Percentiles rank a stretch among this genome's conserved stretches.
These are phyloP conservation scores for Hofmannophila pseudospretella DNA, from an alignment of 2,888 invertebrate genomes.

Conservation along the genomic window DNA sequence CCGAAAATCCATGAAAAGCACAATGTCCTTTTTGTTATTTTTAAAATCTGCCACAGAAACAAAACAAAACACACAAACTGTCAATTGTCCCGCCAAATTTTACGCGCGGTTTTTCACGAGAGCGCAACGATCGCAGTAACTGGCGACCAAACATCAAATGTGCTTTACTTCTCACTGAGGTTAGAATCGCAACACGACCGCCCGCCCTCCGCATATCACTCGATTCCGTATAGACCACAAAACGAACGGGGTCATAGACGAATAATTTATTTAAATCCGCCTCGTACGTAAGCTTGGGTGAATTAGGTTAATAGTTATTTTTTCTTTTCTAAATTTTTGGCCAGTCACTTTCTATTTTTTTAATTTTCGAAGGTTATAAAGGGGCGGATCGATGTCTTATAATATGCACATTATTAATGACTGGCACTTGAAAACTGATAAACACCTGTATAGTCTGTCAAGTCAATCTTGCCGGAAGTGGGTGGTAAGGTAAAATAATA, in stretches of 20 bases:
- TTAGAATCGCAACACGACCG: constrained; percentile 8
- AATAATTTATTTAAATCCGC: constrained; percentile 16
- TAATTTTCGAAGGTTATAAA: constrained; percentile 5
- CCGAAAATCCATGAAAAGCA: neutral
- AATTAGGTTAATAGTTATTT: constrained; percentile 11
- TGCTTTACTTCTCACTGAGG: constrained; percentile 13
- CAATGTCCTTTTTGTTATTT: neutral
- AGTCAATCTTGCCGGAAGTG: no score
- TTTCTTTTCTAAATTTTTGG: constrained; percentile 7
- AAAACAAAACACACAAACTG: constrained; percentile 1
- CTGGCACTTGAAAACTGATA: neutral
- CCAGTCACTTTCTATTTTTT: constrained; percentile 11
- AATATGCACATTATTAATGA: neutral
- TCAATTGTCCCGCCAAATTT: constrained; percentile 8
- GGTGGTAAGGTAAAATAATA: no score
- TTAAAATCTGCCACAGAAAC: neutral
- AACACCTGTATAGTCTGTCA: no score
- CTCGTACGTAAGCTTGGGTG: constrained; percentile 2
- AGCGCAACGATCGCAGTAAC: constrained; percentile 13
- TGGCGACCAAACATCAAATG: constrained; percentile 19
- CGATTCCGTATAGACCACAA: constrained; percentile 19
- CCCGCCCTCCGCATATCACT: constrained; percentile 16
- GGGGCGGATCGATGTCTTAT: neutral
- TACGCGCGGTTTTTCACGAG: constrained; percentile 17
- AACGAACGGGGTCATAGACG: constrained; percentile 19